phyloP scores from a whole-genome alignment of 2,888 invertebrate species.

The Altica lythri region DNA sequence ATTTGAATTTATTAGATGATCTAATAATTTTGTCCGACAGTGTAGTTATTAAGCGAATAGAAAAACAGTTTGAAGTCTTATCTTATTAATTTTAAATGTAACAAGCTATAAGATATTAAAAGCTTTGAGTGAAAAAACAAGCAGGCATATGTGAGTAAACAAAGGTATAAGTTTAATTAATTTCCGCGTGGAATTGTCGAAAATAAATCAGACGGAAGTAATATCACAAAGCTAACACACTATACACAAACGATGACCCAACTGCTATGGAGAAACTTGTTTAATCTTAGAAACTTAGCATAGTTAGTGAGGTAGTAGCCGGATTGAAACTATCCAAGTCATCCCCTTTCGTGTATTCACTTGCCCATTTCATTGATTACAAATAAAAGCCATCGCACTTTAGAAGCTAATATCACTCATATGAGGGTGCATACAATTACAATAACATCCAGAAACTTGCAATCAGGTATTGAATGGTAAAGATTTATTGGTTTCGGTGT shows the following conservation, averaged over 20 bases:
- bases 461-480: too few species aligned
- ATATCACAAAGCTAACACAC: constrained; percentile 23
- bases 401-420: constrained; percentile 16
- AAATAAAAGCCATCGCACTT: constrained; percentile 23
- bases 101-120: too few species aligned
- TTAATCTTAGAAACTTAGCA: constrained; percentile 28
- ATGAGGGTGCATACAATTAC: constrained; percentile 24
- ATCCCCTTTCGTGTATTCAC: constrained; percentile 27
- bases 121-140: too few species aligned
- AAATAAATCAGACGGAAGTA: constrained; percentile 25
- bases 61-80: too few species aligned
- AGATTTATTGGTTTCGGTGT: too few species aligned
- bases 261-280: constrained; percentile 26
- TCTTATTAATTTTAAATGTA: too few species aligned
- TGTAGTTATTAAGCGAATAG: too few species aligned
- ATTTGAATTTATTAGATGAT: too few species aligned
- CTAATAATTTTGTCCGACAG: too few species aligned
- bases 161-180: constrained; percentile 26
- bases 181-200: constrained; percentile 20
- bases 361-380: constrained; percentile 23
- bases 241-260: constrained; percentile 24
- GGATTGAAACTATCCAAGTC: constrained; percentile 27
- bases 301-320: constrained; percentile 28
- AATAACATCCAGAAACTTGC: constrained; percentile 5
- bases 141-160: too few species aligned